A percentile compares a stretch with the other conserved stretches of the same genome.
These are phyloP conservation scores for Zootoca vivipara DNA, from an alignment of 2,113 vertebrate species.

Conservation along the genomic window DNA sequence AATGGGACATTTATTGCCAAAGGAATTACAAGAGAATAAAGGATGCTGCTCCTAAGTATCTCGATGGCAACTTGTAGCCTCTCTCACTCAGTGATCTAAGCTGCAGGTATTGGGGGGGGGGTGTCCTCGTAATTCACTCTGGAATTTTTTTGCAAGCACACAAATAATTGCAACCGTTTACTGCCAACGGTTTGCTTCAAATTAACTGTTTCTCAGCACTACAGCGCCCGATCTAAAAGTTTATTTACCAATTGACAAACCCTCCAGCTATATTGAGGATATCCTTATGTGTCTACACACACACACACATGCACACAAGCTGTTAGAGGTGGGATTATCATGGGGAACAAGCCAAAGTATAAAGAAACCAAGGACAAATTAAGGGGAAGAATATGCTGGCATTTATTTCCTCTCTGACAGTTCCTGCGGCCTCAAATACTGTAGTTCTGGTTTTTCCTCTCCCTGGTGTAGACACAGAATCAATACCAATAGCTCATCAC, in stretches of 20 bases:
- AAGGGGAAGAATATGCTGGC: background rate
- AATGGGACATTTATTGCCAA: constrained; percentile 44
- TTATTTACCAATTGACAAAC: constrained; percentile 31
- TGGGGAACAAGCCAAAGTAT: constrained; percentile 8
- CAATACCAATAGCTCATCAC: background rate
- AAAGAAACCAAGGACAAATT: background rate
- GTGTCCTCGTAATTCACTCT: constrained; percentile 43
- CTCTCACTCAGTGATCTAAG: constrained; percentile 13
- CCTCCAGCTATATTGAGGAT: accelerated
- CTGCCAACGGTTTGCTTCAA: constrained; percentile 6
- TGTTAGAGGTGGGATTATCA: background rate
- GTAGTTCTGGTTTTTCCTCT: background rate
- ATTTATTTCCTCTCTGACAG: constrained; percentile 2
- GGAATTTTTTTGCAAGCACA: constrained; percentile 36
- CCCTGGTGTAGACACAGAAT: background rate
- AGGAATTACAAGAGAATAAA: constrained; percentile 63
- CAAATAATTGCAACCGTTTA: background rate
- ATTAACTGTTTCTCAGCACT: constrained; percentile 39
- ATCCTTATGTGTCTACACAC: background rate
- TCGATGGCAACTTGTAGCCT: constrained; percentile 49
- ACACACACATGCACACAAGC: accelerated
- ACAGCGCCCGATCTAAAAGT: constrained; percentile 32
- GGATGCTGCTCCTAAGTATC: constrained; percentile 44
- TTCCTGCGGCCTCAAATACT: background rate
- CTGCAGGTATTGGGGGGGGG: constrained; percentile 35